phyloP scores from a whole-genome alignment of 2,888 invertebrate genomes.

The Drosophila mulleri region DNA sequence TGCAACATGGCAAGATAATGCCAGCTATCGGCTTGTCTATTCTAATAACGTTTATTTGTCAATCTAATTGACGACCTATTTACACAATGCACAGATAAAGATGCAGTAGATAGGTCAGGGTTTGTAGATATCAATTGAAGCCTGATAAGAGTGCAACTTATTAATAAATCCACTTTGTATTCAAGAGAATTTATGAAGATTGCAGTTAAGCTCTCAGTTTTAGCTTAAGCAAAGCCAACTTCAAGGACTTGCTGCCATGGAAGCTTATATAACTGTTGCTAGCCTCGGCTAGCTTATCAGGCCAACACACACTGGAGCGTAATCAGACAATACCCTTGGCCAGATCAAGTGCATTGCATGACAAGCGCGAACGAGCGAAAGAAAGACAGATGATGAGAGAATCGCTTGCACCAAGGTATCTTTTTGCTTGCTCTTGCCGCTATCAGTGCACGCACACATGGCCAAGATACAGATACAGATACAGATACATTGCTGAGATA shows the following conservation, averaged over 20 bases:
- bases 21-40: neutral
- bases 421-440: conserved; percentile 12
- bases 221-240: neutral
- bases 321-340: conserved; percentile 31
- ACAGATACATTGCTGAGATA: conserved; percentile 54
- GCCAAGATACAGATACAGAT: conserved; percentile 37
- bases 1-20: too few species aligned
- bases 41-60: neutral
- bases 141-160: neutral
- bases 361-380: neutral
- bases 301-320: neutral
- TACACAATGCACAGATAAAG: neutral
- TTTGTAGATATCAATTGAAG: neutral
- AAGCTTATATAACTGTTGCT: neutral
- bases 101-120: neutral
- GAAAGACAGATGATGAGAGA: conserved; percentile 12
- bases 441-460: conserved; percentile 43
- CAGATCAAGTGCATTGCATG: conserved; percentile 15
- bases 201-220: neutral
- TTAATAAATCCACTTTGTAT: neutral
- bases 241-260: neutral
- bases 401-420: conserved; percentile 30
- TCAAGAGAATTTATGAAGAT: too few species aligned
- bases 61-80: neutral
- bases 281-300: conserved; percentile 24